Evolutionary conservation across 2,113 vertebrate genomes (phyloP), one percentile per base, ranked within the genome.

Genomic region (Anolis carolinensis): DNA sequence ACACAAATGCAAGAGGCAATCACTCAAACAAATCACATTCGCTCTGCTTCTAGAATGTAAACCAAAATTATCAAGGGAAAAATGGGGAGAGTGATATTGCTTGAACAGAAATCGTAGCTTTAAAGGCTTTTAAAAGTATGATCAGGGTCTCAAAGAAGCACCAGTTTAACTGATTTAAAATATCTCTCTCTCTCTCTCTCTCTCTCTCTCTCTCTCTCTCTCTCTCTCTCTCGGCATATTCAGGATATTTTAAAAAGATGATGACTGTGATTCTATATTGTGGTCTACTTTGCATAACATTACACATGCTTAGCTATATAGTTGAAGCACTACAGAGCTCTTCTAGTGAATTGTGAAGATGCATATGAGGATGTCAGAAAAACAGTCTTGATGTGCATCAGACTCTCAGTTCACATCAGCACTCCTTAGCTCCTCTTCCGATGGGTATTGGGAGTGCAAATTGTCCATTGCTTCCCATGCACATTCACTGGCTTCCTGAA

Each of bases 11-110:
- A 94, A 92, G 82, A 91, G 86, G 86, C 84, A 90, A 95, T 94
- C 92, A 93, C 76, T 94, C 92, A 92, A 89, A 95, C 81, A 93
- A 95, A 93, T 95, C 86, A 71, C 88, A 92, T 94, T 93, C 90
- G 44, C 85, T 93, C 72, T 89, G 89, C 89, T 95, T 86, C 87
- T 81, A 93, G 86, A 86, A 90, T 93, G 90, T 89, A 93, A 93
- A 91, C 89, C 50, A 91, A 95, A 95, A 94, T 94, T 70, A 88
- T 90, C 63, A 87, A 88, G 93, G 90, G 36, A 87, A 81, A 91
- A 89, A 91, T 93, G 87, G 70, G 85, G 1, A 90, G 86, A 89
- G 84, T 86, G 78, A 91, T 88, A 89, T 30, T 74, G 87, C 90
- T 92, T 92, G 87, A 89, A 71, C 44, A 88, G 84, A 92, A 93